These are phyloP conservation scores for Pristionchus fissidentatus DNA, from an alignment of 2,888 invertebrate genomes.

Conservation along the genomic window DNA sequence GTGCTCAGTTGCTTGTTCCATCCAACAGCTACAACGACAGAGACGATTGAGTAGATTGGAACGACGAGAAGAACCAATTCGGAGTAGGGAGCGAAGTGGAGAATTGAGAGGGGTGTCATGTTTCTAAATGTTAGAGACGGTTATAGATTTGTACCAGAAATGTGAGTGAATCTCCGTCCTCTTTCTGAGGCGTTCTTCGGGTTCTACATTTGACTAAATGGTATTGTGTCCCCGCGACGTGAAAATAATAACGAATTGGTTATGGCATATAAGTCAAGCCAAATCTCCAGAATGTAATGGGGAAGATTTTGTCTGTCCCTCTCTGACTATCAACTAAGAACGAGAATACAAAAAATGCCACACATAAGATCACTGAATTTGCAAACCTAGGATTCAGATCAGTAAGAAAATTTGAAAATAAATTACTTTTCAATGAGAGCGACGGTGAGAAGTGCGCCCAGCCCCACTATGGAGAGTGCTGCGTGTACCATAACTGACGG, in stretches of 20 bases:
- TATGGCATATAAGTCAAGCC: too few relatives aligned
- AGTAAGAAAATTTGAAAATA: neutral
- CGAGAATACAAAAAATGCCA: neutral
- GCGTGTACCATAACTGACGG: conserved; percentile 63
- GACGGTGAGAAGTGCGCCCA: conserved; percentile 58
- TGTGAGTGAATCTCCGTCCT: too few relatives aligned
- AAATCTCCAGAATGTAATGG: too few relatives aligned
- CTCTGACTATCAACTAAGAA: neutral
- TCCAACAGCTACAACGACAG: conserved; percentile 59
- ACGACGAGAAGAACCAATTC: conserved; percentile 63
- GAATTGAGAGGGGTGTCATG: conserved; percentile 41
- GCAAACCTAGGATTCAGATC: neutral
- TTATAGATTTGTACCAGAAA: too few relatives aligned
- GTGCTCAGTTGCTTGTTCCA: conserved; percentile 57
- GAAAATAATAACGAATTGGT: too few relatives aligned
- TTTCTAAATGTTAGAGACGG: too few relatives aligned
- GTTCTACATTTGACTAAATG: too few relatives aligned
- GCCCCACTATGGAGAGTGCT: conserved; percentile 55
- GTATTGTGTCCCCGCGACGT: neutral
- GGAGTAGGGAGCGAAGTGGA: conserved; percentile 60
- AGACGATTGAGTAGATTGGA: conserved; percentile 60
- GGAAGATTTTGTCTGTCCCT: neutral
- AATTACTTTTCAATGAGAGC: conserved; percentile 55
- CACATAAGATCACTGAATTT: neutral
- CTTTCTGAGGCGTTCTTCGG: too few relatives aligned